Base-by-base conservation (phyloP, 2,797 vertebrate species). In the Yasuhikotakia modesta region DNA sequence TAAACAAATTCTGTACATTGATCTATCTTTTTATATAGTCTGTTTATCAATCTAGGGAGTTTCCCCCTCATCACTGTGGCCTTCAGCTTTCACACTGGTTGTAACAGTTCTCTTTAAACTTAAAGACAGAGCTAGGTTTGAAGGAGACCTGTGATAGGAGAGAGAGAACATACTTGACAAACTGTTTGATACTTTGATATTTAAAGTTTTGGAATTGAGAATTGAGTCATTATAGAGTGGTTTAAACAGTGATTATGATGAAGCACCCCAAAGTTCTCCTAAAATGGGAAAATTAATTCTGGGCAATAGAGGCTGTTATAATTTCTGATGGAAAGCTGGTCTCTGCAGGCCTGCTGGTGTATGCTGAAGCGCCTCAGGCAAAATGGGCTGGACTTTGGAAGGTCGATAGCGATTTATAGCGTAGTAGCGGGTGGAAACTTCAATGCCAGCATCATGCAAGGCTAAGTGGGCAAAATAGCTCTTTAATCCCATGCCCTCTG, bases 251-350 rank as follows among this genome's bases (percentile, higher is more conserved):
- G 35, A 45, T 76, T 52, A 14, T 17, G 24, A 27, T 48, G 14
- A 39, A 60, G 48, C 19, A 61, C 21, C 5, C 14, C 24, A 13
- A 69, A 5, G 52, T 50, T 17, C 5, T 17, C 67, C 39, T 32
- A 24, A 17, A 74, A 70, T 10, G 21, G 1, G 17, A 58, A 67
- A 7, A 66, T n/a, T 57, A 48, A 50, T 71, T 58, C 14, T 0
- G 6, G 48, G 46, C 17, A 32, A 74, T 48, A 22, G 52, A 58
- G 11, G 32, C 6, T 3, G 53, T 84, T 85, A 85, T 85, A 86
- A 86, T 86, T 88, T 87, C 80, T 84, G 86, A 87, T 27, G 55
- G 82, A 84, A 84, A 75, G 84, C 76, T 68, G 80, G 87, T 88
- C 82, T 82, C 81, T 22, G 82, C 22, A 12, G 81, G 53, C 5